A percentile compares a stretch with the other conserved stretches of the same genome.
Evolutionary conservation across 2,113 vertebrate species (phyloP).

Genomic region (Stigmatopora argus): DNA sequence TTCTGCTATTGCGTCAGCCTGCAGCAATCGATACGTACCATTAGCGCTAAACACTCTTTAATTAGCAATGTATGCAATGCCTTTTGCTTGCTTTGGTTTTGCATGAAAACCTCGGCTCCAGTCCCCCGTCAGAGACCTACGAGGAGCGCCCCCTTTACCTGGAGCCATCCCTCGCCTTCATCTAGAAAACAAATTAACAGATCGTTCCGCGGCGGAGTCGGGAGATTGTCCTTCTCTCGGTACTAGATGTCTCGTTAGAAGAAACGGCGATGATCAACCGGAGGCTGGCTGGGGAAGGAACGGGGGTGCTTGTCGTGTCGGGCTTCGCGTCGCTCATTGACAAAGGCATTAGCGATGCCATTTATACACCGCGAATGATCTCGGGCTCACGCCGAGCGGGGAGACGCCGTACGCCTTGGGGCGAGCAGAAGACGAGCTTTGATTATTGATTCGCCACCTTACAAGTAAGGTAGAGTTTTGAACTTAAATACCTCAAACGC

Average conservation of each 20-base stretch:
- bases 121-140: neutral
- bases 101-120: neutral
- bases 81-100: constrained; percentile 17
- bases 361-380: constrained; percentile 59
- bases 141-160: constrained; percentile 27
- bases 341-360: constrained; percentile 57
- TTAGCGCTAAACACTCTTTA: constrained; percentile 63
- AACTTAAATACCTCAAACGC: constrained; percentile 55
- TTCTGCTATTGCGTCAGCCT: constrained; percentile 53
- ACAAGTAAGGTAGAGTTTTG: constrained; percentile 54
- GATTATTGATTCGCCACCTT: constrained; percentile 67
- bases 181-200: constrained; percentile 47
- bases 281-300: constrained; percentile 25
- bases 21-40: constrained; percentile 55
- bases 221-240: constrained; percentile 31
- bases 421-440: constrained; percentile 57
- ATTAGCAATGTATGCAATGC: constrained; percentile 47
- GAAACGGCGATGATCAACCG: constrained; percentile 43
- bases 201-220: constrained; percentile 37
- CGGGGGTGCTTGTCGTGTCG: constrained; percentile 16
- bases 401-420: constrained; percentile 57
- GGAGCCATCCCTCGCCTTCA: constrained; percentile 36
- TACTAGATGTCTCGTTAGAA: constrained; percentile 32
- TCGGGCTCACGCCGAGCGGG: constrained; percentile 36
- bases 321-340: constrained; percentile 35